Evolutionary conservation across 2,113 vertebrate genomes (phyloP), one percentile per base, ranked within the genome.

Genomic region (Ctenodactylus gundi): DNA sequence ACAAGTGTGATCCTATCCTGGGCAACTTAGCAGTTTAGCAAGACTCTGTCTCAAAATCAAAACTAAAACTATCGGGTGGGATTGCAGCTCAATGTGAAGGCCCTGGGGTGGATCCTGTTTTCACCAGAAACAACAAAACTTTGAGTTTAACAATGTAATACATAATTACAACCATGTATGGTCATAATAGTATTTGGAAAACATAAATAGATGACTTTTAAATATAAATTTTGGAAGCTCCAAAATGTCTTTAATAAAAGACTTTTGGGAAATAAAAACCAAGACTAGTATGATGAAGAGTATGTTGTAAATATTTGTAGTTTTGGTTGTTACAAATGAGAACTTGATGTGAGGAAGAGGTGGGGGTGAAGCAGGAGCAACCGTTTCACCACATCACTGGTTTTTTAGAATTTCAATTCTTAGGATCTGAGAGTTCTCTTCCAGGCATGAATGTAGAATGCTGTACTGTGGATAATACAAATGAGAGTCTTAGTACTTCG

Each of bases 151-250:
- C 72, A 41, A 15, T 55, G 2, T 60, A 86, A 46, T 27, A n/a
- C 27, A 53, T 20, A n/a, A 60, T 80, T 23, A 36, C 39, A 64
- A 83, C 23, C 41, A 9, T 58, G 12, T 67, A 67, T 21, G 25
- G 60, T 87, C 64, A 72, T 94, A 58, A 87, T 13, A 83, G 76
- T 72, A 87, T 76, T 87, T 83, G 29, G 44, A 70, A 96, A 84
- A 65, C 75, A 68, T 11, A 85, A 62, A 58, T 68, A 39, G 29
- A 60, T 88, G 53, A 68, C 58, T 64, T 94, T 88, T 75, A 29
- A 64, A 34, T 91, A n/a, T 93, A 82, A 73, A 77, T 92, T 94
- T 90, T 87, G 72, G 11, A 92, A 60, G 44, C 5, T 15, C 87
- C 34, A 64, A 84, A 81, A 81, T 84, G 18, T 49, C 11, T 87